Evolutionary conservation across 2,113 vertebrate species (phyloP).

Genomic region (Hyperoodon ampullatus): DNA sequence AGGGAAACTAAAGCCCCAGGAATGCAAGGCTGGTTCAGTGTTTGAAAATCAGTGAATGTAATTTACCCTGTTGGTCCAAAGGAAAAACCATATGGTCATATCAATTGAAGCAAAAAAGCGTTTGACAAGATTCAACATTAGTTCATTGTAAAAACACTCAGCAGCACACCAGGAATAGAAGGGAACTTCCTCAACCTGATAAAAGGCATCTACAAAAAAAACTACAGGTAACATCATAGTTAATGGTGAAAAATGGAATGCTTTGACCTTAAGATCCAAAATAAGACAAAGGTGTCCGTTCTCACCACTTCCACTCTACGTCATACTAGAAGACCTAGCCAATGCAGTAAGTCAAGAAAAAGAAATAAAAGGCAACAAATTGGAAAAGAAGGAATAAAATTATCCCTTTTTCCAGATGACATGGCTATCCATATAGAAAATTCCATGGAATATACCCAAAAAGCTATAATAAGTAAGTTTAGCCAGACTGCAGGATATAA

Average conservation of each 20-base stretch:
- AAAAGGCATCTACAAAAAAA: conserved; percentile 17
- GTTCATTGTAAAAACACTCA: conserved; percentile 25
- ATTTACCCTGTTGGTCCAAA: neutral
- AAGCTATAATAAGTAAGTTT: neutral
- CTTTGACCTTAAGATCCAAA: neutral
- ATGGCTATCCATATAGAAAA: neutral
- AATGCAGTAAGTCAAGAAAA: neutral
- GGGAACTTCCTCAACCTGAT: neutral
- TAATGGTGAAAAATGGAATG: neutral
- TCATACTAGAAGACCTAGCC: neutral
- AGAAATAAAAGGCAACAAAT: neutral
- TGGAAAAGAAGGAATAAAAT: neutral
- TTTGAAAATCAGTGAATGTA: neutral
- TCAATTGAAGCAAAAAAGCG: neutral
- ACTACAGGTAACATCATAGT: neutral
- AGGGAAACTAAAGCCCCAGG: neutral
- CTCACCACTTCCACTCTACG: neutral
- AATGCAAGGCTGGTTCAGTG: neutral
- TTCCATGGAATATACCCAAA: neutral
- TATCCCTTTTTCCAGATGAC: neutral
- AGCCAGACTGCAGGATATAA: neutral
- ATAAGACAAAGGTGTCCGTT: conserved; percentile 8
- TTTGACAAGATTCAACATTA: neutral
- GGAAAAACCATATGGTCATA: neutral
- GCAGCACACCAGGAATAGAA: neutral